These are phyloP conservation scores for Macrophya alboannulata DNA, from an alignment of 2,888 invertebrate genomes.

Conservation along the genomic window DNA sequence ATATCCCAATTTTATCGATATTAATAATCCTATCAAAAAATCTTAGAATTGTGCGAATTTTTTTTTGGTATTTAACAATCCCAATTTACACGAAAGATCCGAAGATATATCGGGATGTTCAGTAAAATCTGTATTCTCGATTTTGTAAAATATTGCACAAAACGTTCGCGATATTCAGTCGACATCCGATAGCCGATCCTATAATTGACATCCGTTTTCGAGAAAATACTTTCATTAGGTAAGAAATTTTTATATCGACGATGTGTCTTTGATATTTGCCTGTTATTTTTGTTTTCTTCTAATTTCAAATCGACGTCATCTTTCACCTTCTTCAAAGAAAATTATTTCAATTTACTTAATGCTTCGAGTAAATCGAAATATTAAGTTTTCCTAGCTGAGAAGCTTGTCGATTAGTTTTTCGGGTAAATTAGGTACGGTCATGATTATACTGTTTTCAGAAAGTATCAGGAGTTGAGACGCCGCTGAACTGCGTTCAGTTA, in stretches of 20 bases:
- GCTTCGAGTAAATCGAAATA: neutral
- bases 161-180: neutral
- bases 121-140: neutral
- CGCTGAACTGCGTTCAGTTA: neutral
- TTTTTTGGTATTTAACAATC: too few relatives aligned
- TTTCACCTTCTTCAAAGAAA: neutral
- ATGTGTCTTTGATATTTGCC: neutral
- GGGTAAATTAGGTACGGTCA: neutral
- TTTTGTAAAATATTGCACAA: neutral
- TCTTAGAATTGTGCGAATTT: neutral
- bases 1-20: too few relatives aligned
- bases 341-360: neutral
- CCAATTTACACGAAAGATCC: neutral
- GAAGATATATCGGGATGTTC: neutral
- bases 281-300: neutral
- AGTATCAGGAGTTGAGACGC: neutral
- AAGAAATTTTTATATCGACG: neutral
- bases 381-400: neutral
- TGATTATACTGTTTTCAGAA: neutral
- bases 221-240: neutral
- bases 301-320: neutral
- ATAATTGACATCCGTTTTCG: neutral
- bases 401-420: neutral
- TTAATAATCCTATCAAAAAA: neutral
- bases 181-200: too few relatives aligned